A percentile compares a stretch with the other conserved stretches of the same genome.
Evolutionary conservation across 1,140 invertebrate species (phyloP).

Genomic region (Apis laboriosa): DNA sequence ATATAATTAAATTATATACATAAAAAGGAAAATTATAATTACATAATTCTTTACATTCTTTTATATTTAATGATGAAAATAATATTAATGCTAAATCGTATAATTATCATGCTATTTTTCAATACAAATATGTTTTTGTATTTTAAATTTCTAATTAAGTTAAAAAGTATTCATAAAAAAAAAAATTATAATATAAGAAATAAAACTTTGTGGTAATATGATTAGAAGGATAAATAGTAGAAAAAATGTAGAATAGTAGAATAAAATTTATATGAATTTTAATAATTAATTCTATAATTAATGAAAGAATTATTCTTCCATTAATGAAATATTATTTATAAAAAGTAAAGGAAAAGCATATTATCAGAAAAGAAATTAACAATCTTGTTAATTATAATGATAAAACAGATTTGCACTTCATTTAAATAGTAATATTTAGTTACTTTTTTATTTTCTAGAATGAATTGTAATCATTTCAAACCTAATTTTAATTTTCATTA

Average conservation of each 20-base stretch:
- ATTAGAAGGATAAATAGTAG: slow-evolving; percentile 24
- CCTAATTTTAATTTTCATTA: slow-evolving; percentile 17
- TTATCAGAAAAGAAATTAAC: slow-evolving; percentile 4
- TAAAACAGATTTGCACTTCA: slow-evolving; percentile 1
- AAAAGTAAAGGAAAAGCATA: slow-evolving; percentile 19
- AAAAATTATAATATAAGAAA: slow-evolving; percentile 2
- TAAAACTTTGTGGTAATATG: slow-evolving; percentile 5
- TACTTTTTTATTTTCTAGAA: neutral
- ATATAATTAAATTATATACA: neutral
- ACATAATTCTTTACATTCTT: neutral
- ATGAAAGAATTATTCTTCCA: slow-evolving; percentile 3
- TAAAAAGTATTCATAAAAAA: neutral
- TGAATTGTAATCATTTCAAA: slow-evolving; percentile 8
- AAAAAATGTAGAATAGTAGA: neutral
- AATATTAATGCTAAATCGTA: neutral
- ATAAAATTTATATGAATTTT: slow-evolving; percentile 24
- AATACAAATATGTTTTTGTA: slow-evolving; percentile 14
- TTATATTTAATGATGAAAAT: slow-evolving; percentile 7
- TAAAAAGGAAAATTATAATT: neutral
- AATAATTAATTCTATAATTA: slow-evolving; percentile 18
- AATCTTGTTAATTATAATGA: slow-evolving; percentile 10
- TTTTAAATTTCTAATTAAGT: neutral
- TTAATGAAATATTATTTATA: slow-evolving; percentile 4
- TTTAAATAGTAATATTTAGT: slow-evolving; percentile 9
- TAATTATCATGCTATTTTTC: slow-evolving; percentile 7